phyloP scores from a whole-genome alignment of 2,113 vertebrate species.

The Hystrix cristata region DNA sequence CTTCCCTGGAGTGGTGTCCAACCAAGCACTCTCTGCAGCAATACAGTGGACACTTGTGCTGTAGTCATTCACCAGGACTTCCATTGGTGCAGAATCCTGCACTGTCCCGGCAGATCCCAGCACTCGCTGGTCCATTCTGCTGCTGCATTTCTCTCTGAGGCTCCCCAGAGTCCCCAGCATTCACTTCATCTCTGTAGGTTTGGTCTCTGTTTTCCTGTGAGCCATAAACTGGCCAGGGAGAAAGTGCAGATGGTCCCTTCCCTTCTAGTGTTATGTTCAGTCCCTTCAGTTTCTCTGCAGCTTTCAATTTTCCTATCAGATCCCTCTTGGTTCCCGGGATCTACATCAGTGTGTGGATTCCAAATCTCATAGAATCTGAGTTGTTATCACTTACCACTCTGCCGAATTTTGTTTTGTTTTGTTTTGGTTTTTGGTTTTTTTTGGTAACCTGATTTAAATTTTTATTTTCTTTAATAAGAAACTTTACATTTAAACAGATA shows the following conservation, averaged over 20 bases:
- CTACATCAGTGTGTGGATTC: background rate
- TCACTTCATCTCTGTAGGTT: background rate
- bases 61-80: background rate
- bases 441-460: conserved; percentile 8
- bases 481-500: background rate
- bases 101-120: background rate
- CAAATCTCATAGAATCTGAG: background rate
- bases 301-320: background rate
- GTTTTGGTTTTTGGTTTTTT: background rate
- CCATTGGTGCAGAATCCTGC: background rate
- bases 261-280: background rate
- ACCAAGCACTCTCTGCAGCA: background rate
- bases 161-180: background rate
- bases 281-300: background rate
- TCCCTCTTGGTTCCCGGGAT: background rate
- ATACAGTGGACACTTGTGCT: background rate
- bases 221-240: background rate
- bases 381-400: background rate
- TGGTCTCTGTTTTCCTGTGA: background rate
- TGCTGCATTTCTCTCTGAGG: background rate
- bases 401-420: background rate
- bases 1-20: background rate
- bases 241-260: background rate
- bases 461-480: conserved; percentile 51
- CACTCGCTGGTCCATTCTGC: background rate